Percentiles rank a stretch among this genome's conserved stretches.
Evolutionary conservation across 2,888 invertebrate genomes (phyloP).

Genomic region (Ferrisia virgata): DNA sequence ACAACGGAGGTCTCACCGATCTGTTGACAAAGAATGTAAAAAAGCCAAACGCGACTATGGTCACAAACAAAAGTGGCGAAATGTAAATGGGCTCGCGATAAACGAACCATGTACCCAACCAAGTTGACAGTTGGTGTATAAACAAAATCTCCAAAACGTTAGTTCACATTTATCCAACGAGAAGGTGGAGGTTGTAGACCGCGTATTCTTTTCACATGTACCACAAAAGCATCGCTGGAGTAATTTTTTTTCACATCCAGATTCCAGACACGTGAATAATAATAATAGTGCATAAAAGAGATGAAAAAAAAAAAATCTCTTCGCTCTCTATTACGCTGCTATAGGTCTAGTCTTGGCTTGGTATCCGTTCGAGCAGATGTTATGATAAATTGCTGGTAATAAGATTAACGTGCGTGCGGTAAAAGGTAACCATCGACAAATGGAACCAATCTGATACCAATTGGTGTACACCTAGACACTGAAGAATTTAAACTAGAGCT

Average conservation of each 20-base stretch:
- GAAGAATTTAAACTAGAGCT: not conserved
- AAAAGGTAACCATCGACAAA: conserved; percentile 8
- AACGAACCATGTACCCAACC: not conserved
- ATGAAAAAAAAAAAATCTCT: not conserved
- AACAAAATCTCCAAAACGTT: not conserved
- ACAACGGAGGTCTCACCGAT: not conserved
- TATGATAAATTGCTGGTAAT: conserved; percentile 18
- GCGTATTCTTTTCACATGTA: not conserved
- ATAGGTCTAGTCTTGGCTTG: not conserved
- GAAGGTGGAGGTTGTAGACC: not conserved
- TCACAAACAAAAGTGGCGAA: not conserved
- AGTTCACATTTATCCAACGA: not conserved
- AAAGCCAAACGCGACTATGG: not conserved
- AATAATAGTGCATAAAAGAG: not conserved
- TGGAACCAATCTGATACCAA: not conserved
- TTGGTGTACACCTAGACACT: not conserved
- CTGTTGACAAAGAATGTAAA: not conserved
- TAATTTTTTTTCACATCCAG: not conserved
- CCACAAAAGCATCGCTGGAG: not conserved
- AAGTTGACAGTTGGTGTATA: not conserved
- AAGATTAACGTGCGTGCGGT: not conserved
- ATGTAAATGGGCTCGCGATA: not conserved
- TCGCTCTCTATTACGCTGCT: not conserved
- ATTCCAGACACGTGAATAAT: not conserved
- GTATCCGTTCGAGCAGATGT: not conserved